These are phyloP conservation scores for Crypturellus undulatus DNA, from an alignment of 2,113 vertebrate species.

Conservation along the genomic window DNA sequence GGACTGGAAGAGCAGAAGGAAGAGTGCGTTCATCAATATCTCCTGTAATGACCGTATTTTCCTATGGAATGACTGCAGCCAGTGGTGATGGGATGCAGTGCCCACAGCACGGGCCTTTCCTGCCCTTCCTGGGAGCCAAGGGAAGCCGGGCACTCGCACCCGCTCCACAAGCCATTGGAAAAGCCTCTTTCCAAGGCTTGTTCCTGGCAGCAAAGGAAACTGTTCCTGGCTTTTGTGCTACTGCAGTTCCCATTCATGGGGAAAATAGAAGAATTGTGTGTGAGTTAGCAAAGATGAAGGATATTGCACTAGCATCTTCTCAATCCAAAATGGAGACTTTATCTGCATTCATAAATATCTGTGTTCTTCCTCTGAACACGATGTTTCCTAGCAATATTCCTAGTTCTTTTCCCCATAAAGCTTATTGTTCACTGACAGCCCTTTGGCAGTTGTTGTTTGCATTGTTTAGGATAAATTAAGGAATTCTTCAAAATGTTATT, in stretches of 20 bases:
- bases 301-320: conserved; percentile 16
- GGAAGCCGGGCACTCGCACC: not conserved
- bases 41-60: not conserved
- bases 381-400: not conserved
- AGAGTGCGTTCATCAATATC: not conserved
- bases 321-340: not conserved
- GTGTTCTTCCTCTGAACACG: not conserved
- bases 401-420: not conserved
- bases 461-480: conserved; percentile 60
- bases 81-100: not conserved
- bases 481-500: conserved; percentile 70
- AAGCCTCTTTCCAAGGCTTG: not conserved
- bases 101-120: not conserved
- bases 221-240: not conserved
- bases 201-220: not conserved
- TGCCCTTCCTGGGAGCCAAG: not conserved
- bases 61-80: not conserved
- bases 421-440: conserved; percentile 24
- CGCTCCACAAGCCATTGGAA: not conserved
- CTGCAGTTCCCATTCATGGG: not conserved
- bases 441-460: conserved; percentile 36
- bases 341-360: conserved; percentile 3
- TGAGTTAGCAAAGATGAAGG: not conserved
- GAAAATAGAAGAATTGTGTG: not conserved
- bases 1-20: not conserved